Evolutionary conservation across 2,797 vertebrate species (phyloP).

Genomic region (Orestias chungarensis): DNA sequence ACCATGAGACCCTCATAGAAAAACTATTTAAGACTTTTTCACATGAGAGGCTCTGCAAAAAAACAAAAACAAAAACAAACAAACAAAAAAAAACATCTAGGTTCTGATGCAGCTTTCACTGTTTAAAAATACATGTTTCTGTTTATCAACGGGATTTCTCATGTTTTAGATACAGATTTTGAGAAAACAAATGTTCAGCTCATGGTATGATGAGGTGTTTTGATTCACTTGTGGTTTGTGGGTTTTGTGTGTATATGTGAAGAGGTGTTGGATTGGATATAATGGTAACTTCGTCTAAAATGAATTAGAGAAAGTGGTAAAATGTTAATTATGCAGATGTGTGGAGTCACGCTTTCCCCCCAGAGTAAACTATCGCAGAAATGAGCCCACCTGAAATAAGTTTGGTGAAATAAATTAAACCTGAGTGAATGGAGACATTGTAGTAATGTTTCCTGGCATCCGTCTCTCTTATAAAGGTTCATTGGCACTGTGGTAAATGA

Average conservation of each 20-base stretch:
- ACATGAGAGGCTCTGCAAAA: neutral
- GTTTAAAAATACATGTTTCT: neutral
- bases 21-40: neutral
- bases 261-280: neutral
- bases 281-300: neutral
- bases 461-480: conserved; percentile 11
- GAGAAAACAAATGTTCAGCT: too few species aligned
- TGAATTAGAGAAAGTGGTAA: neutral
- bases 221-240: neutral
- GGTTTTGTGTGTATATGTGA: neutral
- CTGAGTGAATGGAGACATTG: conserved; percentile 12
- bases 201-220: too few species aligned
- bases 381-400: neutral
- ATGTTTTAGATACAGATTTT: too few species aligned
- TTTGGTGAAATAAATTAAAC: conserved; percentile 24
- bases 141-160: neutral
- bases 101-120: neutral
- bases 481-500: conserved; percentile 22
- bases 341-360: neutral
- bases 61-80: too few species aligned
- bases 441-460: conserved; percentile 8
- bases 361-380: too few species aligned
- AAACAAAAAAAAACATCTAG: too few species aligned
- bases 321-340: neutral
- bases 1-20: neutral